Evolutionary conservation across 1,140 invertebrate species (phyloP).

Genomic region (Achatina immaculata): DNA sequence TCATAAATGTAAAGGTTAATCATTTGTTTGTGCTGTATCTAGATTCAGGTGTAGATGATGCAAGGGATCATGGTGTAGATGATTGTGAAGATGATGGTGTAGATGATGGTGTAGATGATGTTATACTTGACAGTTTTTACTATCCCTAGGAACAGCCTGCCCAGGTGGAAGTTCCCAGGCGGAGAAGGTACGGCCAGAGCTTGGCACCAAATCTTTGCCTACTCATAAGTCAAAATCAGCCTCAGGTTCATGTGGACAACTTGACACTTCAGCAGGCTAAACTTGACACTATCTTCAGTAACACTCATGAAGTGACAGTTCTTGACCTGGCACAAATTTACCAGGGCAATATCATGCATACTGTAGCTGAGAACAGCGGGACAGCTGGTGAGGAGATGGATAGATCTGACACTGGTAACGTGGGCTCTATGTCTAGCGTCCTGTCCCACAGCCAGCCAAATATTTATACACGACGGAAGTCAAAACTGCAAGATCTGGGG

Average conservation of each 20-base stretch:
- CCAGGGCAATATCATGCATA: background rate
- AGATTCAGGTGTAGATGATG: too few relatives aligned
- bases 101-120: too few relatives aligned
- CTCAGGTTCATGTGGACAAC: background rate
- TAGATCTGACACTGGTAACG: background rate
- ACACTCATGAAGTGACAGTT: background rate
- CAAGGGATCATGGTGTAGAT: too few relatives aligned
- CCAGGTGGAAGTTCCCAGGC: background rate
- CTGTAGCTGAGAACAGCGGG: background rate
- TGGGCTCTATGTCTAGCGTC: background rate
- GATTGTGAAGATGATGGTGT: too few relatives aligned
- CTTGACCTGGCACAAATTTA: background rate
- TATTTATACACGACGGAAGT: background rate
- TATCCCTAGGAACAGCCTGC: background rate
- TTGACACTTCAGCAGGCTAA: background rate
- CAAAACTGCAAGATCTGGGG: background rate
- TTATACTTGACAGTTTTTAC: too few relatives aligned
- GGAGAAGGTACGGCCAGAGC: slow-evolving; percentile 17
- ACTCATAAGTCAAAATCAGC: background rate
- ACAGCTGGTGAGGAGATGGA: background rate
- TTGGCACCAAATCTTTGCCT: slow-evolving; percentile 14
- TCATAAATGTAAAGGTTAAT: too few relatives aligned
- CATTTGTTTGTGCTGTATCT: too few relatives aligned
- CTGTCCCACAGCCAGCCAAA: background rate
- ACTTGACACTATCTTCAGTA: background rate